Base-by-base conservation (phyloP, 35 echinoderm and acorn worm genomes). In the Holothuria glaberrima region DNA sequence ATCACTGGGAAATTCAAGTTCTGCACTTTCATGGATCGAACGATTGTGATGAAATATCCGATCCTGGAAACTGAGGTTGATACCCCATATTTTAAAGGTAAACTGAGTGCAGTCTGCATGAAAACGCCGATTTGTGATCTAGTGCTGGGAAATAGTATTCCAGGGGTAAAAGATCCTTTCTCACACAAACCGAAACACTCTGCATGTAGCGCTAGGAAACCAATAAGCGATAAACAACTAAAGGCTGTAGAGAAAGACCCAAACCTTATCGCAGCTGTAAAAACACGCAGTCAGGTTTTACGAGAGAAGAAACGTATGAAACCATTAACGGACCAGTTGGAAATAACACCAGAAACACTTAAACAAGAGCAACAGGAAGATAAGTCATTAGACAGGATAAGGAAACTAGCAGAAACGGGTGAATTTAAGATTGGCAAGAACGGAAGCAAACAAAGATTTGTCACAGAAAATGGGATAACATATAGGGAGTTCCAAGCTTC, bases 1-100 rank as follows among this genome's bases (percentile, higher is more conserved):
- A 30, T 35, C 34, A 10, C 48, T 27, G 92, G 92, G 54, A 67
- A 77, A 52, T 12, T 3, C 12, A 67, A 79, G 76, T 35, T 46
- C 12, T 94, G 82, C 78, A 62, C 72, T 54, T n/a, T 94, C 9
- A 94, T 94, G 34, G 80, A 94, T 32, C 41, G 88, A 25, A 90
- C 88, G 25, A 69, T 69, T 16, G 60, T 71, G 1, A 80, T 66
- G 38, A 89, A 73, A 59, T 63, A 65, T 22, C 92, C 88, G 33
- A 35, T 86, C 31, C 80, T 38, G 0, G 63, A n/a, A 48, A 52
- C 90, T 41, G 24, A 31, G 12, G 80, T 94, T 31, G 50, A 94
- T 30, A 90, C 80, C 5, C 88, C 92, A 0, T 94, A 33, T 22
- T 94, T 59, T 90, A 50, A 27, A 25, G 66, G 87, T 6, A 45